These are phyloP conservation scores for Meriones unguiculatus DNA, from an alignment of 2,113 vertebrate genomes.

Conservation along the genomic window DNA sequence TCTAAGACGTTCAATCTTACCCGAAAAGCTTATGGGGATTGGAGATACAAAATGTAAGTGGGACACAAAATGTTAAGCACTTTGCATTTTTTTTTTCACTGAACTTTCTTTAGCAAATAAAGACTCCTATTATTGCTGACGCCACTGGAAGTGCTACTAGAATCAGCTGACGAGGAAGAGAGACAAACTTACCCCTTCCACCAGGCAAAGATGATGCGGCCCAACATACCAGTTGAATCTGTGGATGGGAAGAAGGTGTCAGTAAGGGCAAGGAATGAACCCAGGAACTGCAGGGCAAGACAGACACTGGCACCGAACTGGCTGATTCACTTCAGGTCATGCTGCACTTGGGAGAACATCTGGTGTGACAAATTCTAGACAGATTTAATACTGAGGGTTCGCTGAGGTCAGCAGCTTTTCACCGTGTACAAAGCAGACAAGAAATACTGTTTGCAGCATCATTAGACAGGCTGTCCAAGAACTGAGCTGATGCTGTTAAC, in stretches of 20 bases:
- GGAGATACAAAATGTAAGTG: neutral
- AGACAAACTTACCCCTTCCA: constrained; percentile 90
- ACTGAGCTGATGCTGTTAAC: neutral
- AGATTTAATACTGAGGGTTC: neutral
- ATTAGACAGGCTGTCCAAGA: neutral
- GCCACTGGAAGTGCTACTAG: neutral
- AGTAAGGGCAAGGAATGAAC: neutral
- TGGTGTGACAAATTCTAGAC: neutral
- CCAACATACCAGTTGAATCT: constrained; percentile 94
- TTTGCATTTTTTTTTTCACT: neutral
- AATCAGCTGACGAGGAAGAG: neutral
- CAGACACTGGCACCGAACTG: neutral
- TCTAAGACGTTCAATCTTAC: neutral
- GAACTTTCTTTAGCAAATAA: neutral
- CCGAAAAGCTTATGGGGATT: neutral
- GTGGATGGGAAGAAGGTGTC: constrained; percentile 16
- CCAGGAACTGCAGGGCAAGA: neutral
- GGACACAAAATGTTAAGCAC: neutral
- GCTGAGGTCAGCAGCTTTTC: neutral
- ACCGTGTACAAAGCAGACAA: neutral
- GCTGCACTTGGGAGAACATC: neutral
- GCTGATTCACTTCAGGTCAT: neutral
- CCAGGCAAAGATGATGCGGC: constrained; percentile 94
- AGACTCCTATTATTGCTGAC: neutral
- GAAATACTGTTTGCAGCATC: neutral